Percentiles rank a stretch among this genome's conserved stretches.
Conservation (phyloP, 2,113 vertebrate genomes). For the Poeciliopsis retropinna region DNA sequence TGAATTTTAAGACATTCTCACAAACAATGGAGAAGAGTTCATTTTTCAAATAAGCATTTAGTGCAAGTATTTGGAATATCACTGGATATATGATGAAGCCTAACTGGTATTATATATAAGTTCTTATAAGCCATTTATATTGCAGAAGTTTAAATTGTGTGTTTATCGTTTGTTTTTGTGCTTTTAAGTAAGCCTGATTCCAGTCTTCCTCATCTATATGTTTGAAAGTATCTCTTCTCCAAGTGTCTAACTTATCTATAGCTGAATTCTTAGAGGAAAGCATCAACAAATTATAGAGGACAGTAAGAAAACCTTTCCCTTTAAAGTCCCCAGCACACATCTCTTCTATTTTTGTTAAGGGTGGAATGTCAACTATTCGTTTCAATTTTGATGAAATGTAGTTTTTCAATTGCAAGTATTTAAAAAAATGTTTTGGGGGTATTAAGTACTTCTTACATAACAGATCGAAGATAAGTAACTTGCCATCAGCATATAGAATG, state of each 20-base stretch:
- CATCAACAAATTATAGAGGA: too few relatives aligned
- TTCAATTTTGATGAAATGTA: not conserved
- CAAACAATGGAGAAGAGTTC: too few relatives aligned
- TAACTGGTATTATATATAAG: too few relatives aligned
- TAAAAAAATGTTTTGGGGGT: accelerated
- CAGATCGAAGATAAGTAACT: not conserved
- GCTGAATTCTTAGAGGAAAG: too few relatives aligned
- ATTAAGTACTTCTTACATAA: not conserved
- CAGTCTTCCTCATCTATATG: too few relatives aligned
- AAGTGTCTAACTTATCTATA: too few relatives aligned
- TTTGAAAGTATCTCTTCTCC: too few relatives aligned
- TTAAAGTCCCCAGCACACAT: not conserved
- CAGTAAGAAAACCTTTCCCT: not conserved
- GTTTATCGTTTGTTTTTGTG: not conserved
- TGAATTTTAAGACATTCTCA: too few relatives aligned
- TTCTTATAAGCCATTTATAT: too few relatives aligned
- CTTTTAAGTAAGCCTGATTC: not conserved
- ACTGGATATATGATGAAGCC: too few relatives aligned
- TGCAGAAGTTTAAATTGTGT: too few relatives aligned
- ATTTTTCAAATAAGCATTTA: not conserved
- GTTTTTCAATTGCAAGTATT: not conserved
- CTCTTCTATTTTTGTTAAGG: not conserved
- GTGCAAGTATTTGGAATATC: too few relatives aligned
- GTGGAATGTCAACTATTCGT: not conserved
- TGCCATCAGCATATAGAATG: not conserved